Conservation (phyloP, 2,888 invertebrate genomes). For the Leptarthrus brevirostris region DNA sequence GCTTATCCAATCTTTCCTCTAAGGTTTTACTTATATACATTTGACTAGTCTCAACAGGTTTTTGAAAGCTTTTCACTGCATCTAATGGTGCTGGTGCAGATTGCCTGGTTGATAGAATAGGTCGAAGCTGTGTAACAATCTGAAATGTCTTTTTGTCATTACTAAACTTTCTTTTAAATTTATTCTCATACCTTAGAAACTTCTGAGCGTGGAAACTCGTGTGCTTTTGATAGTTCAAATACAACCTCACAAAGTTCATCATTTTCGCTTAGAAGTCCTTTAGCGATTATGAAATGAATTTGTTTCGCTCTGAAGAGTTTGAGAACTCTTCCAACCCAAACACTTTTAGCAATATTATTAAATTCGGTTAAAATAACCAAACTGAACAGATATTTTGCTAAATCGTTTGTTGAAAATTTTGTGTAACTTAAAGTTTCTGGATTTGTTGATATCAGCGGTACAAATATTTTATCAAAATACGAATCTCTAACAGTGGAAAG, state of each 20-base stretch:
- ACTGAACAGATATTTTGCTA: conserved; percentile 62
- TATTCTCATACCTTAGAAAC: conserved; percentile 60
- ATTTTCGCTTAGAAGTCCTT: conserved; percentile 61
- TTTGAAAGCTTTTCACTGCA: not conserved
- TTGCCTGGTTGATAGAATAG: not conserved
- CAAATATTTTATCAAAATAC: conserved; percentile 64
- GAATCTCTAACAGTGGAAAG: conserved; percentile 64
- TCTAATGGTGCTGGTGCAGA: not conserved
- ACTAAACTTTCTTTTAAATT: not conserved
- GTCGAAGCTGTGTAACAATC: conserved; percentile 6
- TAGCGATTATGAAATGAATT: conserved; percentile 63
- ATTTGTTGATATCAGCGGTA: conserved; percentile 58
- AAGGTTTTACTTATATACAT: conserved; percentile 59
- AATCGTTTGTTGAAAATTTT: conserved; percentile 57
- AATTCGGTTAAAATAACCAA: conserved; percentile 62
- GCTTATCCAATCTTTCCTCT: conserved; percentile 61
- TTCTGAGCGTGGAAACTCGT: conserved; percentile 61
- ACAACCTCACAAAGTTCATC: conserved; percentile 61
- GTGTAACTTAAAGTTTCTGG: conserved; percentile 57
- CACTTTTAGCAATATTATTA: conserved; percentile 63
- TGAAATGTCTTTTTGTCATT: not conserved
- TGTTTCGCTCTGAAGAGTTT: conserved; percentile 60
- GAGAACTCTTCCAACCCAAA: conserved; percentile 63
- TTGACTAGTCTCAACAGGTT: not conserved
- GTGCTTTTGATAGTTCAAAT: conserved; percentile 64